phyloP scores from a whole-genome alignment of 2,888 invertebrate genomes.

The Cylloceria caligata region DNA sequence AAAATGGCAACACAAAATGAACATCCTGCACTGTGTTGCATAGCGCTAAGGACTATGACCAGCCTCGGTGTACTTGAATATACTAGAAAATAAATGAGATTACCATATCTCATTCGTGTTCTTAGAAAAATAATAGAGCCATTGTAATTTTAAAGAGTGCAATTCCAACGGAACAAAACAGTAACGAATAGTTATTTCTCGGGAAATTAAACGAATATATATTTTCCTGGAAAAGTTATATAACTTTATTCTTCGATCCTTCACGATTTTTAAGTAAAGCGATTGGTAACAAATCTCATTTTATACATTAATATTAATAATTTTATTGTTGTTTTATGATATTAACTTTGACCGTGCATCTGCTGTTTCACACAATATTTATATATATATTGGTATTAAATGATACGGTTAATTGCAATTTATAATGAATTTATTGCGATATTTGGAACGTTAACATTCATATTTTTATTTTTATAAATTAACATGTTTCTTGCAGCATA shows the following conservation, averaged over 20 bases:
- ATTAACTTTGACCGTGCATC: no score
- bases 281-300: no score
- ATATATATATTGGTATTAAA: background rate
- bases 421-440: background rate
- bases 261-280: no score
- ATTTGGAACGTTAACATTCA: no score
- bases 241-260: no score
- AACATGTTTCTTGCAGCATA: background rate
- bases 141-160: background rate
- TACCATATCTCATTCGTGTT: background rate
- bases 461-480: no score
- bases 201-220: no score
- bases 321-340: no score
- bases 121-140: background rate
- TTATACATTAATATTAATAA: no score
- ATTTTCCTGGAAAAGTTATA: no score
- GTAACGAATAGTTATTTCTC: background rate
- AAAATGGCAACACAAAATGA: constrained; percentile 23
- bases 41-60: no score
- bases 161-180: background rate
- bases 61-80: background rate
- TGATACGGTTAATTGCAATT: background rate
- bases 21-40: background rate
- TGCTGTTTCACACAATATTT: no score
- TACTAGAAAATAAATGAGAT: constrained; percentile 1